Conservation (phyloP, 2,888 invertebrate genomes). For the Prenolepis imparis region DNA sequence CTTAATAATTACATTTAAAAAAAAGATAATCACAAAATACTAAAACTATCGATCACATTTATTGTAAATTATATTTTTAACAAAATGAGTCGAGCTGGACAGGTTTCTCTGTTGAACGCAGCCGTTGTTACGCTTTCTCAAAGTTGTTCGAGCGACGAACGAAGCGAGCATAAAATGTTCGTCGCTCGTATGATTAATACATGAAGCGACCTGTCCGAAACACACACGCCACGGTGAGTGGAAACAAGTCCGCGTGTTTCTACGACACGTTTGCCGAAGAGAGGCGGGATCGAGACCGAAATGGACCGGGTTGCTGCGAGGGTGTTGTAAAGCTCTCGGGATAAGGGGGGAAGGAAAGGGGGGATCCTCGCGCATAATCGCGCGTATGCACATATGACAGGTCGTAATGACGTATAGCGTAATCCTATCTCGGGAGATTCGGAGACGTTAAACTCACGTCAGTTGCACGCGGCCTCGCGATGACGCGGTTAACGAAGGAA, state of each 20-base stretch:
- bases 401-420: conserved; percentile 47
- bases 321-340: conserved; percentile 20
- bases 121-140: conserved; percentile 36
- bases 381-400: conserved; percentile 50
- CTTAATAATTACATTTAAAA: neutral
- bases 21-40: neutral
- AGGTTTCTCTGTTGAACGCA: conserved; percentile 28
- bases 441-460: conserved; percentile 59
- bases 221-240: conserved; percentile 54
- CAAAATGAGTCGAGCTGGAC: neutral
- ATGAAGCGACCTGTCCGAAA: conserved; percentile 68
- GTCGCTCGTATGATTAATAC: conserved; percentile 73
- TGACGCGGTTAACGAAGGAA: conserved; percentile 27
- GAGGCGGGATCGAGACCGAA: conserved; percentile 19
- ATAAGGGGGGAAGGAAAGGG: neutral
- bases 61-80: neutral
- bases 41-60: neutral
- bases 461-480: conserved; percentile 62
- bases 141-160: conserved; percentile 49
- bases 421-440: conserved; percentile 67
- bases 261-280: conserved; percentile 27
- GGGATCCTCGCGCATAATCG: conserved; percentile 60
- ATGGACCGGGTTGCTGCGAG: conserved; percentile 1
- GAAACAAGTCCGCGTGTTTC: conserved; percentile 18
- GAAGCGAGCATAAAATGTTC: too few relatives aligned